These are phyloP conservation scores for Cyclura pinguis DNA, from an alignment of 2,797 vertebrate species.

Conservation along the genomic window DNA sequence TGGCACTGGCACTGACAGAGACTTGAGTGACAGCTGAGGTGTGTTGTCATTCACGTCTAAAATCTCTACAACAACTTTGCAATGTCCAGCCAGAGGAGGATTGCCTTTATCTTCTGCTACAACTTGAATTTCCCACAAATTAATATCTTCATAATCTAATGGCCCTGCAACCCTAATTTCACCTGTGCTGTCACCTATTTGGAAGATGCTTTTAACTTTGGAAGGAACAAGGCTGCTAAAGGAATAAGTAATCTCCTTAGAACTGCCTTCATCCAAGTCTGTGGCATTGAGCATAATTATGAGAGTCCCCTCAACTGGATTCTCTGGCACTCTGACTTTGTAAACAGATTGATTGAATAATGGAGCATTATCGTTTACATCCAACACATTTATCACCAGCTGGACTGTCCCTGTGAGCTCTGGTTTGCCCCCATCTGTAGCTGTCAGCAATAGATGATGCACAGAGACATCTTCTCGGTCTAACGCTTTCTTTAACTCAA, in stretches of 20 bases:
- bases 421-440: slow-evolving; percentile 80
- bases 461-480: slow-evolving; percentile 78
- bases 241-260: slow-evolving; percentile 80
- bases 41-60: slow-evolving; percentile 84
- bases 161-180: slow-evolving; percentile 75
- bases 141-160: slow-evolving; percentile 80
- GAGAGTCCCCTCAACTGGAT: slow-evolving; percentile 73
- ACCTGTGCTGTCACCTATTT: slow-evolving; percentile 83
- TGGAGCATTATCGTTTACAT: slow-evolving; percentile 38
- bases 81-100: slow-evolving; percentile 77
- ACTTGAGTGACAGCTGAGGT: slow-evolving; percentile 82
- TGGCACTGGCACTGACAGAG: slow-evolving; percentile 74
- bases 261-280: slow-evolving; percentile 82
- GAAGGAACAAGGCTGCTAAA: slow-evolving; percentile 81
- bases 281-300: slow-evolving; percentile 82
- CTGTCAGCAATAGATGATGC: slow-evolving; percentile 74
- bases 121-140: slow-evolving; percentile 81
- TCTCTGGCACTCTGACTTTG: slow-evolving; percentile 76
- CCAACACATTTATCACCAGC: slow-evolving; percentile 24
- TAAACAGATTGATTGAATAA: slow-evolving; percentile 75
- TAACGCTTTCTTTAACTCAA: slow-evolving; percentile 76
- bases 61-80: slow-evolving; percentile 79
- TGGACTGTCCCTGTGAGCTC: slow-evolving; percentile 74
- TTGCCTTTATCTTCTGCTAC: slow-evolving; percentile 80
- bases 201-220: slow-evolving; percentile 78